Evolutionary conservation across 92 coral and sea anemone genomes (phyloP).

Genomic region (Montipora capitata): DNA sequence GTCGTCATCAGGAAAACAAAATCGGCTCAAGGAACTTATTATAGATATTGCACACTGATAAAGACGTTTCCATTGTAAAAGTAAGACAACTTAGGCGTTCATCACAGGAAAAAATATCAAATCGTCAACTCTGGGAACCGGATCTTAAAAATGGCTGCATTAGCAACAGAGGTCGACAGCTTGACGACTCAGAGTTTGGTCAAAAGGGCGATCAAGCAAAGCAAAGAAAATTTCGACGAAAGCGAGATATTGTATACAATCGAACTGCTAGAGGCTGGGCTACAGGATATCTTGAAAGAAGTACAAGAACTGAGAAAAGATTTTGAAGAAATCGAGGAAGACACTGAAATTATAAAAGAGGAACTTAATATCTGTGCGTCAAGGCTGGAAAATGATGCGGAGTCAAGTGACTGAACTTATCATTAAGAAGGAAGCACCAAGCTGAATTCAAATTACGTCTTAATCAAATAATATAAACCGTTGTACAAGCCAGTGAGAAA

Average conservation of each 20-base stretch:
- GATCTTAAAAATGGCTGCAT: neutral
- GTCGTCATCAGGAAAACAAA: too few species aligned
- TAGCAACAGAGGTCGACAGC: neutral
- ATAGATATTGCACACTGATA: too few species aligned
- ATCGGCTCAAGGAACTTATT: too few species aligned
- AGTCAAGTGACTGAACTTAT: neutral
- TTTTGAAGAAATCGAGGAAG: slow-evolving; percentile 20
- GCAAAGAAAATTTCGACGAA: slow-evolving; percentile 29
- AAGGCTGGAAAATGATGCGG: neutral
- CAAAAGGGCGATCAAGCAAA: neutral
- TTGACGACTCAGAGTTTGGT: neutral
- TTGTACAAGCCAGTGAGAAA: too few species aligned
- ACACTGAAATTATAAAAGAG: neutral
- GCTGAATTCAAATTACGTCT: too few species aligned
- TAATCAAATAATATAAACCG: too few species aligned
- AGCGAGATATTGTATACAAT: slow-evolving; percentile 29
- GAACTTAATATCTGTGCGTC: slow-evolving; percentile 4
- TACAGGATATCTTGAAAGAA: slow-evolving; percentile 3
- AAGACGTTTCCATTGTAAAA: neutral
- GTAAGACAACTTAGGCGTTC: neutral
- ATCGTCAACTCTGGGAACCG: neutral
- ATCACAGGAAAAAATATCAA: neutral
- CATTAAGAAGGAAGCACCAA: neutral
- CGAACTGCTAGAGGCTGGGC: slow-evolving; percentile 15
- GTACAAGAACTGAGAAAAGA: slow-evolving; percentile 12